Percentiles rank a stretch among this genome's conserved stretches.
These are phyloP conservation scores for Zaprionus lachaisei DNA, from an alignment of 1,140 invertebrate species.

Conservation along the genomic window DNA sequence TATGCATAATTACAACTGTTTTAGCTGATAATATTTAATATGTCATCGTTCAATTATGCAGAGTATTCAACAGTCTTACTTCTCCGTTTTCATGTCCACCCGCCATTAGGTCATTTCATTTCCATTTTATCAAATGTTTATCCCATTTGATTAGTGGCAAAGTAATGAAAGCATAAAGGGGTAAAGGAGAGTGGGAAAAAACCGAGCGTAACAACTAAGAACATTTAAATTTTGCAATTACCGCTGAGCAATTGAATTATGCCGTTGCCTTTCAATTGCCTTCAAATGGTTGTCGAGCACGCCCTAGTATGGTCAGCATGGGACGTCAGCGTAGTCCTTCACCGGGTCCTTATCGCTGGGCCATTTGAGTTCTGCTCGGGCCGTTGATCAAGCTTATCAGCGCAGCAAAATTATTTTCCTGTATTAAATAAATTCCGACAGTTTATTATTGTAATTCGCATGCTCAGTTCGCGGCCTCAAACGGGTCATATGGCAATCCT, in stretches of 20 bases:
- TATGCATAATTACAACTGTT: not conserved
- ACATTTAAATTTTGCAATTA: constrained; percentile 28
- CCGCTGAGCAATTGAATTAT: constrained; percentile 44
- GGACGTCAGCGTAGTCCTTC: constrained; percentile 51
- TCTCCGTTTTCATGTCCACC: not conserved
- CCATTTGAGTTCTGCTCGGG: constrained; percentile 56
- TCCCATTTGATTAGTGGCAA: constrained; percentile 11
- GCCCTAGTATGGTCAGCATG: constrained; percentile 34
- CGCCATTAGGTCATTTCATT: not conserved
- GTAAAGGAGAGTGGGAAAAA: not conserved
- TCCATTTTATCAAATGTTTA: constrained; percentile 12
- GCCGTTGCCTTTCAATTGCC: constrained; percentile 25
- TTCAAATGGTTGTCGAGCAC: constrained; percentile 45
- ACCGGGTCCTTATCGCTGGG: constrained; percentile 61
- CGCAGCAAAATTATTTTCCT: constrained; percentile 73
- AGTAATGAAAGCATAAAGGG: not conserved
- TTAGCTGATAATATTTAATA: not conserved
- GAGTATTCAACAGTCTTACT: constrained; percentile 7
- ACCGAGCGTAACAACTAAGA: constrained; percentile 5
- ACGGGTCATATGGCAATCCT: constrained; percentile 47
- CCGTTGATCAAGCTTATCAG: constrained; percentile 79
- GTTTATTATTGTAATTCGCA: constrained; percentile 79
- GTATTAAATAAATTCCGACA: constrained; percentile 76
- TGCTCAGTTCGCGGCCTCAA: constrained; percentile 48
- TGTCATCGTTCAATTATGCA: not conserved